Evolutionary conservation across 2,888 invertebrate species (phyloP), one percentile per base, ranked within the genome.

Genomic region (Ecliptopera silaceata): DNA sequence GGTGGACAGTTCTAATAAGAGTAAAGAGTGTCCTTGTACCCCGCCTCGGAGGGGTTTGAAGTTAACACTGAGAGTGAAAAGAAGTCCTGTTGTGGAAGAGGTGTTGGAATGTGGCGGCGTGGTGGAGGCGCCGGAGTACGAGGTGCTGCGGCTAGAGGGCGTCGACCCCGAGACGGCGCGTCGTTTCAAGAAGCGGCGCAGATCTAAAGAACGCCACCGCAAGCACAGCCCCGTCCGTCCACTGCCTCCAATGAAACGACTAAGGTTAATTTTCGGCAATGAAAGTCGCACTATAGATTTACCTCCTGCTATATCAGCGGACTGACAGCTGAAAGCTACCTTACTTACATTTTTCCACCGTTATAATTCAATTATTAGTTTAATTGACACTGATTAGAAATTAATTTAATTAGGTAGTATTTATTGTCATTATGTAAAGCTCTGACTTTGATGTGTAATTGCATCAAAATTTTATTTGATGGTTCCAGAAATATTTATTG

Each of bases 251-350:
- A 95, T 95, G 93, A 97, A 97, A 88, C 94, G 97, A 75, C 92
- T 97, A 80, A 94, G 96, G 77, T 92, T 97, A 76, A 97, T 96
- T 75, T 95, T 97, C 76, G 97, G 97, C 70, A 96, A 97, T 82
- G 97, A 97, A 84, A 95, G 96, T 77, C 95, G 95, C 79, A 97
- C 96, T 79, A 97, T 97, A 79, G 95, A 97, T 92, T 94, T 97
- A 91, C 96, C 97, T 85, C 93, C 95, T 89, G 94, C 93, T 88
- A 91, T 93, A 75, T 90, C 92, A 77, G 92, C 92, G 84, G 91
- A 91, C 88, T 91, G 92, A 92, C 91, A 84, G 84, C 80, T 82
- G 74, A 84, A 80, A 82, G 65, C 26, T 76, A 79, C 70, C 78
- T 82, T 86, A 82, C 82, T 80, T 84, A 82, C 82, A 82, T 79